Conservation (phyloP, 2,888 invertebrate genomes). For the Digitonthophagus gazella region DNA sequence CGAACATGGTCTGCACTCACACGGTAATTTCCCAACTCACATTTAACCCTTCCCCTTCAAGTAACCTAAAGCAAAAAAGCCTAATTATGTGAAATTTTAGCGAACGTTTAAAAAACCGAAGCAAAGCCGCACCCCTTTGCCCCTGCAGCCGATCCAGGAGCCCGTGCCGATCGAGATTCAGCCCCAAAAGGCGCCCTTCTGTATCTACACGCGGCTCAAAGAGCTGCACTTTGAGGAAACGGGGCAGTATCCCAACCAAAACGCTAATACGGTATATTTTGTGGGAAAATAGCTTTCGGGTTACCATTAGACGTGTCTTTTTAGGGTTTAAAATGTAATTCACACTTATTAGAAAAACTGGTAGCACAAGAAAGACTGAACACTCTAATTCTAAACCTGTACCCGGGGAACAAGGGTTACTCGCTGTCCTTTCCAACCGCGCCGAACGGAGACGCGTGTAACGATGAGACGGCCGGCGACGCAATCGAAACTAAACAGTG, state of each 20-base stretch:
- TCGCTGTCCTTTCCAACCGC: slow-evolving; percentile 53
- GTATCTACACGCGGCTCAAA: slow-evolving; percentile 50
- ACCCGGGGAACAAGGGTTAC: slow-evolving; percentile 90
- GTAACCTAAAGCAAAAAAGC: not conserved
- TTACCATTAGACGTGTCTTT: slow-evolving; percentile 27
- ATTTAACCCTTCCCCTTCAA: not conserved
- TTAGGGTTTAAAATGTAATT: slow-evolving; percentile 62
- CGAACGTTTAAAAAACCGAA: slow-evolving; percentile 47
- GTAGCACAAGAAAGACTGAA: slow-evolving; percentile 83
- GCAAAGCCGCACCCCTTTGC: slow-evolving; percentile 45
- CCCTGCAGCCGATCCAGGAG: slow-evolving; percentile 46
- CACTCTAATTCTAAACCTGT: slow-evolving; percentile 86
- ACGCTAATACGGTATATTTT: slow-evolving; percentile 34
- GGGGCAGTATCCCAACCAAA: slow-evolving; percentile 38
- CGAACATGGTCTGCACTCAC: slow-evolving; percentile 36
- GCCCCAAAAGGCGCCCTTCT: slow-evolving; percentile 42
- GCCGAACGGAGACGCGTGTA: slow-evolving; percentile 26
- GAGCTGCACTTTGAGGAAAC: slow-evolving; percentile 50
- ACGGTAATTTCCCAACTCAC: slow-evolving; percentile 23
- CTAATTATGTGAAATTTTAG: slow-evolving; percentile 31
- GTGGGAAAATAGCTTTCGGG: no score
- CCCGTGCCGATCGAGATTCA: slow-evolving; percentile 33
- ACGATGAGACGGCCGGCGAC: slow-evolving; percentile 48
- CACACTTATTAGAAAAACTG: slow-evolving; percentile 79
- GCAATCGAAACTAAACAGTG: slow-evolving; percentile 74